Conservation (phyloP, 2,113 vertebrate genomes). For the Aptenodytes forsteri region DNA sequence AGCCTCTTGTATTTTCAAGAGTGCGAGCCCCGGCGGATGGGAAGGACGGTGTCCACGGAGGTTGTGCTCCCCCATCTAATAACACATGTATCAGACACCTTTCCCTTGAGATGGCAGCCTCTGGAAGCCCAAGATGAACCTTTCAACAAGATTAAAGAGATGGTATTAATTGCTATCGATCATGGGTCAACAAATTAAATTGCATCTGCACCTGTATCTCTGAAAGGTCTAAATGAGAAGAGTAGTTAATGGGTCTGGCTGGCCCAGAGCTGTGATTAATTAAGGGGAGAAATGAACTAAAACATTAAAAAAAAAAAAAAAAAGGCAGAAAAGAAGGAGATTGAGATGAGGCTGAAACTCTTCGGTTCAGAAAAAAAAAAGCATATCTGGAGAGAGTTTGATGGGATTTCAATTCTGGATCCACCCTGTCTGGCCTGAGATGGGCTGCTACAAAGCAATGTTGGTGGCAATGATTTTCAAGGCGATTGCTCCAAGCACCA, state of each 20-base stretch:
- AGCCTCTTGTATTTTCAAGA: neutral
- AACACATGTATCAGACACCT: constrained; percentile 26
- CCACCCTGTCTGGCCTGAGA: neutral
- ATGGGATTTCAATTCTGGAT: neutral
- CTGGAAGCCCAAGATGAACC: constrained; percentile 77
- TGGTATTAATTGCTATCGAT: constrained; percentile 97
- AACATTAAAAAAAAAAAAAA: neutral
- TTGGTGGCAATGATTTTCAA: rapidly evolving
- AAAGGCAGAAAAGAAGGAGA: neutral
- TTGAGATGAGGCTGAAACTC: constrained; percentile 12
- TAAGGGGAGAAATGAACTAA: constrained; percentile 76
- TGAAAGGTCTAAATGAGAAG: constrained; percentile 82
- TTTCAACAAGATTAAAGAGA: constrained; percentile 93
- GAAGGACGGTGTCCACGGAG: rapidly evolving
- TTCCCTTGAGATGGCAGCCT: constrained; percentile 61
- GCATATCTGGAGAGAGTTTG: neutral
- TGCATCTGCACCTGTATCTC: constrained; percentile 83
- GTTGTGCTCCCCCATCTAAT: neutral
- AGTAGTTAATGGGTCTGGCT: constrained; percentile 86
- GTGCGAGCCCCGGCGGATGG: rapidly evolving
- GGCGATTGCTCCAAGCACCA: neutral
- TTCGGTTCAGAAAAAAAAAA: neutral
- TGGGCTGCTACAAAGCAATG: neutral
- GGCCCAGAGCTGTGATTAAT: constrained; percentile 89
- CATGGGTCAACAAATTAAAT: constrained; percentile 93